These are phyloP conservation scores for Lasaia peninsularis DNA, from an alignment of 1,140 invertebrate genomes.

Conservation along the genomic window DNA sequence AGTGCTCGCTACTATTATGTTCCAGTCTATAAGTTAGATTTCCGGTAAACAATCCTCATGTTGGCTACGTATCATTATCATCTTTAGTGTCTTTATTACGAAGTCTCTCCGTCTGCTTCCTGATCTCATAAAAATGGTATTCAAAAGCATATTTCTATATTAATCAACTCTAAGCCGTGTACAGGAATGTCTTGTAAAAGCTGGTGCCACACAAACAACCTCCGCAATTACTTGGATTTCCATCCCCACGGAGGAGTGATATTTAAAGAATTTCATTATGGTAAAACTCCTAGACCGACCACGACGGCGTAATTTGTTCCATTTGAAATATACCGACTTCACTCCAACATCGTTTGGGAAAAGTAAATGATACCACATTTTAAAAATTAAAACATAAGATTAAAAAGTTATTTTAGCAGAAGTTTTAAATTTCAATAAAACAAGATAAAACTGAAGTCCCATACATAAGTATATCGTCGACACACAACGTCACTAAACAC, in stretches of 20 bases:
- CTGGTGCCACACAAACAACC: constrained; percentile 35
- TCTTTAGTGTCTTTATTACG: too few species aligned
- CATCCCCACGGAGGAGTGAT: constrained; percentile 49
- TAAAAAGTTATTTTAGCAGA: too few species aligned
- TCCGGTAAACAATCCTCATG: too few species aligned
- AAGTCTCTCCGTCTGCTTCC: too few species aligned
- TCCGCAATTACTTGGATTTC: constrained; percentile 59
- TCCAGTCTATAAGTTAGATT: too few species aligned
- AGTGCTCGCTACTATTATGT: too few species aligned
- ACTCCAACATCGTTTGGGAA: constrained; percentile 39
- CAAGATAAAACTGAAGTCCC: too few species aligned
- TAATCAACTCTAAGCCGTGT: constrained; percentile 5
- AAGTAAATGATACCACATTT: constrained; percentile 16
- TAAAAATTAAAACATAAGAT: background rate
- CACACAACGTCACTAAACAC: too few species aligned
- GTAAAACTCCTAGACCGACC: constrained; percentile 48
- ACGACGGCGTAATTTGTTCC: constrained; percentile 55
- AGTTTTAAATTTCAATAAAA: too few species aligned
- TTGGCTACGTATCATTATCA: too few species aligned
- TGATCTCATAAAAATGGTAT: background rate
- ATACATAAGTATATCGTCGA: too few species aligned
- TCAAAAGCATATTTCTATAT: constrained; percentile 2
- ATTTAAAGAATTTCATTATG: constrained; percentile 75
- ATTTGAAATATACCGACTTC: constrained; percentile 53
- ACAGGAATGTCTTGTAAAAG: constrained; percentile 3